phyloP scores from a whole-genome alignment of 2,113 vertebrate species.

The Pelmatolapia mariae region DNA sequence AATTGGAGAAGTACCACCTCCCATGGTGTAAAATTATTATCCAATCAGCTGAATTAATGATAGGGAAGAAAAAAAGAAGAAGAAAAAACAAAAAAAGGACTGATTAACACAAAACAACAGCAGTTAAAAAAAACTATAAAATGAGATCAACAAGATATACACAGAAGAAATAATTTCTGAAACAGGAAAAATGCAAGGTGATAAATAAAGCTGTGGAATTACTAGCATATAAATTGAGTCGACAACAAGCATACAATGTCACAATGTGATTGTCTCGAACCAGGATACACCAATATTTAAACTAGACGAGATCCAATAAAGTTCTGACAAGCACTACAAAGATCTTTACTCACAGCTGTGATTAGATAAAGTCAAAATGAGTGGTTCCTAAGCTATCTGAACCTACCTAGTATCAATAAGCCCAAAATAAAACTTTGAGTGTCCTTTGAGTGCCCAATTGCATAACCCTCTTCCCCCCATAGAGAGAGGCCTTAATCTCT shows the following conservation, averaged over 20 bases:
- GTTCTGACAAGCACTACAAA: neutral
- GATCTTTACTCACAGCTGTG: neutral
- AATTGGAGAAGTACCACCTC: neutral
- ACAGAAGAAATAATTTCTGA: neutral
- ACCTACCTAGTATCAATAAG: neutral
- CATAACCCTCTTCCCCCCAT: neutral
- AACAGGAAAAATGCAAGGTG: neutral
- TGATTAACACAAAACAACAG: neutral
- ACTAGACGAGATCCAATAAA: neutral
- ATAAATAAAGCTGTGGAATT: neutral
- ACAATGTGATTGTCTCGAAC: neutral
- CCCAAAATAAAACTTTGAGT: neutral
- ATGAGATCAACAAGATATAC: neutral
- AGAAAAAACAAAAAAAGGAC: neutral
- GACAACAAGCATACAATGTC: neutral
- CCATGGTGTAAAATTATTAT: neutral
- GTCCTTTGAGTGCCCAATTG: neutral
- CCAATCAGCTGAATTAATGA: neutral
- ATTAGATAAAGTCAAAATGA: neutral
- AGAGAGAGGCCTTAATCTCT: neutral
- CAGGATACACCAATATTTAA: neutral
- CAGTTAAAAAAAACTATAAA: neutral
- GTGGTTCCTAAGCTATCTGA: neutral
- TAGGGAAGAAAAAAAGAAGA: neutral
- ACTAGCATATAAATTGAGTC: neutral